These are phyloP conservation scores for Rhodeus uyekii DNA, from an alignment of 2,797 vertebrate genomes.

Conservation along the genomic window DNA sequence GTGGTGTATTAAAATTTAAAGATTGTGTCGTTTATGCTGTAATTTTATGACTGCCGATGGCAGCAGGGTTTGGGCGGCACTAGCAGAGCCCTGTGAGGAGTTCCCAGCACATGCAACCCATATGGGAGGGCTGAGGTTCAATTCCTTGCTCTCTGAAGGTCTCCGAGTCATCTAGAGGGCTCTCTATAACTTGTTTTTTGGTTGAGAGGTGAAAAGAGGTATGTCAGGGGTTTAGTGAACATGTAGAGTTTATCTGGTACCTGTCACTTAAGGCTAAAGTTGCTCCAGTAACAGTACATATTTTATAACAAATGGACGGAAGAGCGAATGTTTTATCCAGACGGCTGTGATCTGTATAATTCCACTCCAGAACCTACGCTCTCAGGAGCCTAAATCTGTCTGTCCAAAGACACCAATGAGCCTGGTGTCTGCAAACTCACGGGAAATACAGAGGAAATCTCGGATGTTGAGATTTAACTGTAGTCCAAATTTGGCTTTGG, in stretches of 20 bases:
- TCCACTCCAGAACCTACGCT: slow-evolving; percentile 13
- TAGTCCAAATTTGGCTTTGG: slow-evolving; percentile 19
- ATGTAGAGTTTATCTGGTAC: slow-evolving; percentile 30
- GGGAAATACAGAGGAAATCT: slow-evolving; percentile 44
- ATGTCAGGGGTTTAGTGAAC: slow-evolving; percentile 24
- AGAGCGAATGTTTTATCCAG: slow-evolving; percentile 27
- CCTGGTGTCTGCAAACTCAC: slow-evolving; percentile 29
- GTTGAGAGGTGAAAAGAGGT: slow-evolving; percentile 27
- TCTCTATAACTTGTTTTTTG: slow-evolving; percentile 9
- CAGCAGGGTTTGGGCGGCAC: slow-evolving; percentile 32
- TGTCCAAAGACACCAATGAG: slow-evolving; percentile 18
- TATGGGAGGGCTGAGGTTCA: slow-evolving; percentile 35
- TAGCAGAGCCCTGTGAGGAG: neutral
- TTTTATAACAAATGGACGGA: slow-evolving; percentile 27
- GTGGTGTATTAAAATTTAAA: slow-evolving; percentile 45
- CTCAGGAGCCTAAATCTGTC: slow-evolving; percentile 28
- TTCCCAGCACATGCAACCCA: slow-evolving; percentile 36
- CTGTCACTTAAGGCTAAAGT: slow-evolving; percentile 34
- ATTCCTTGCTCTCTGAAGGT: slow-evolving; percentile 3
- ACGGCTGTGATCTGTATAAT: slow-evolving; percentile 6
- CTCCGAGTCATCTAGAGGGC: slow-evolving; percentile 9
- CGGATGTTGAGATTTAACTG: slow-evolving; percentile 43
- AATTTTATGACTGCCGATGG: slow-evolving; percentile 31
- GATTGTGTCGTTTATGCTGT: slow-evolving; percentile 47
- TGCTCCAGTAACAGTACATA: slow-evolving; percentile 35